Evolutionary conservation across 2,113 vertebrate genomes (phyloP).

Genomic region (Brachypteracias leptosomus): DNA sequence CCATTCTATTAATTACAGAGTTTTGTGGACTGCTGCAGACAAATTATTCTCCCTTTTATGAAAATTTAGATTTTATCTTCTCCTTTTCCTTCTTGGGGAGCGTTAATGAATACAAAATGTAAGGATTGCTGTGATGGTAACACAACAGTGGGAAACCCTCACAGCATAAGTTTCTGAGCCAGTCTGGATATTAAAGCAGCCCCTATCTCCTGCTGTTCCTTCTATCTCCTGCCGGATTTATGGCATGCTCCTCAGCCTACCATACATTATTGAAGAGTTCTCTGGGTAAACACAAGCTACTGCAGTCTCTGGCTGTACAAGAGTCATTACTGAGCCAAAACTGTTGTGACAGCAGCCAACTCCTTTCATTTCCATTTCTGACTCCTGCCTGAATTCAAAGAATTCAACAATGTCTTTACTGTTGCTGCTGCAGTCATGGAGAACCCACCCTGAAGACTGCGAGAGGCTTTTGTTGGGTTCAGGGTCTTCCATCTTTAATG

Average conservation of each 20-base stretch:
- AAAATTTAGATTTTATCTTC: not conserved
- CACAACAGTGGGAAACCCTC: not conserved
- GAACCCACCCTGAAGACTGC: accelerated
- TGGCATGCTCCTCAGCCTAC: not conserved
- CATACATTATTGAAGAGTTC: not conserved
- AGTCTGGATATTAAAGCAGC: not conserved
- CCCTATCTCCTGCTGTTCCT: not conserved
- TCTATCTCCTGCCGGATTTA: not conserved
- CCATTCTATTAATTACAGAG: not conserved
- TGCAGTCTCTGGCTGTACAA: not conserved
- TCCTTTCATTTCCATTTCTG: not conserved
- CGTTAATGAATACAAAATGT: not conserved
- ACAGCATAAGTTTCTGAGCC: not conserved
- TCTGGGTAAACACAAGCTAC: not conserved
- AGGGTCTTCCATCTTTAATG: not conserved
- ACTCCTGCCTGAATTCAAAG: not conserved
- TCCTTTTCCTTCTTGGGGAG: not conserved
- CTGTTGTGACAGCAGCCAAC: not conserved
- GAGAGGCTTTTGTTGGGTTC: not conserved
- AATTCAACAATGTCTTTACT: not conserved
- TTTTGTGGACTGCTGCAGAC: not conserved
- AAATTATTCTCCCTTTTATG: not conserved
- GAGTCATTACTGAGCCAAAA: not conserved
- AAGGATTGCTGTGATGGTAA: not conserved
- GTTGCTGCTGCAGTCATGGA: accelerated